Percentiles rank a stretch among this genome's conserved stretches.
phyloP scores from a whole-genome alignment of 2,888 invertebrate species.

The Adelognathus sp. region DNA sequence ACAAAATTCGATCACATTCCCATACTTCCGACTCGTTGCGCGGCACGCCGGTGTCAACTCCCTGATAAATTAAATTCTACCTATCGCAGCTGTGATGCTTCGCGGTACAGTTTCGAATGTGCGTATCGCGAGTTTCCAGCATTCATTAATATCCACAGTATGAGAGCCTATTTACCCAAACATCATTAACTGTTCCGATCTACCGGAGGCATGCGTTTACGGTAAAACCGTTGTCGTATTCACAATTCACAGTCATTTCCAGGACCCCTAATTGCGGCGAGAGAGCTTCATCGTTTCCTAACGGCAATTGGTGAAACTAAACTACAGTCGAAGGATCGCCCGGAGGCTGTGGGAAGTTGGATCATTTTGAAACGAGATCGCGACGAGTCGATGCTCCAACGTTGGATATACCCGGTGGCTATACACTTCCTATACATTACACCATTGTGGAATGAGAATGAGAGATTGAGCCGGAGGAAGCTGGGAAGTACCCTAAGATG shows the following conservation, averaged over 20 bases:
- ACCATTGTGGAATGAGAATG: slow-evolving; percentile 21
- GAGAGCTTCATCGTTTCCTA: slow-evolving; percentile 17
- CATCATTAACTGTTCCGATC: background rate
- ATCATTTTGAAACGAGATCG: slow-evolving; percentile 73
- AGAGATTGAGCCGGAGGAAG: slow-evolving; percentile 23
- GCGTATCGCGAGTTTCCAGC: background rate
- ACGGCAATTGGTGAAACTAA: slow-evolving; percentile 66
- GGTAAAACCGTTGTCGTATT: background rate
- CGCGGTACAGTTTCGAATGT: background rate
- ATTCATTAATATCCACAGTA: background rate
- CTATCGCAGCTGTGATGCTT: background rate
- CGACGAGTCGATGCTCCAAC: slow-evolving; percentile 61
- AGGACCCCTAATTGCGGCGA: slow-evolving; percentile 69
- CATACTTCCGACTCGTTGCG: background rate
- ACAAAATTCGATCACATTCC: slow-evolving; percentile 3
- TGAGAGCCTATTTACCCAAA: background rate
- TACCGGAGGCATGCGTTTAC: background rate
- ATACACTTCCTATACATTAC: slow-evolving; percentile 3
- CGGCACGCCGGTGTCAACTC: slow-evolving; percentile 11
- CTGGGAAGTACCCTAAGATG: slow-evolving; percentile 33
- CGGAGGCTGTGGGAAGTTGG: slow-evolving; percentile 62
- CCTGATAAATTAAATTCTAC: slow-evolving; percentile 36
- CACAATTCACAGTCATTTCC: slow-evolving; percentile 23
- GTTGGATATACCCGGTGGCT: slow-evolving; percentile 41
- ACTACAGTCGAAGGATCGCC: slow-evolving; percentile 59